Percentiles rank a stretch among this genome's conserved stretches.
These are phyloP conservation scores for Diabrotica virgifera DNA, from an alignment of 1,140 invertebrate species.

Conservation along the genomic window DNA sequence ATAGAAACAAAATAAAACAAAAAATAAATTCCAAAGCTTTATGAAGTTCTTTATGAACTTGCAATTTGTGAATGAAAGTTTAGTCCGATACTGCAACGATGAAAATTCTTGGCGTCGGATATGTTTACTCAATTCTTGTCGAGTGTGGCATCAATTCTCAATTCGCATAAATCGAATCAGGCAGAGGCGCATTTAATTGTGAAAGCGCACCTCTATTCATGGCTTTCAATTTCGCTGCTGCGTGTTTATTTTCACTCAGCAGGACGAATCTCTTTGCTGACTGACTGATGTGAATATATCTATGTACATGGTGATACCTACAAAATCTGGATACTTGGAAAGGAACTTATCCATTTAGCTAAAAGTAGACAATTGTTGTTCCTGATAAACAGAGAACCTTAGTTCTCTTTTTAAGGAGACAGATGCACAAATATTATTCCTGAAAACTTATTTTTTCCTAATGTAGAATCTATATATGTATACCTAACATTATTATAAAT, in stretches of 20 bases:
- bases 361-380: too few relatives aligned
- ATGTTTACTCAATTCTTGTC: not conserved
- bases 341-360: too few relatives aligned
- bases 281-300: not conserved
- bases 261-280: not conserved
- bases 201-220: constrained; percentile 1
- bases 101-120: not conserved
- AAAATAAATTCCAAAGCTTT: too few relatives aligned
- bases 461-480: too few relatives aligned
- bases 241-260: constrained; percentile 2
- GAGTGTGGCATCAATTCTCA: not conserved
- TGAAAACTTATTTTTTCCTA: too few relatives aligned
- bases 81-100: not conserved
- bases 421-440: too few relatives aligned
- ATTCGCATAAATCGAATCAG: constrained; percentile 2
- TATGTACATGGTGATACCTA: not conserved
- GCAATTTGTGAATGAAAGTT: not conserved
- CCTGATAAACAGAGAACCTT: too few relatives aligned
- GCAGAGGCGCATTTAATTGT: constrained; percentile 1
- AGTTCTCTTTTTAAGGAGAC: too few relatives aligned
- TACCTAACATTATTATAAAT: too few relatives aligned
- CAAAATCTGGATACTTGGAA: too few relatives aligned
- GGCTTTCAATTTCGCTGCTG: constrained; percentile 1
- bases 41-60: too few relatives aligned
- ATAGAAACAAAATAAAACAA: too few relatives aligned